These are phyloP conservation scores for Theristicus caerulescens DNA, from an alignment of 2,113 vertebrate species.

Conservation along the genomic window DNA sequence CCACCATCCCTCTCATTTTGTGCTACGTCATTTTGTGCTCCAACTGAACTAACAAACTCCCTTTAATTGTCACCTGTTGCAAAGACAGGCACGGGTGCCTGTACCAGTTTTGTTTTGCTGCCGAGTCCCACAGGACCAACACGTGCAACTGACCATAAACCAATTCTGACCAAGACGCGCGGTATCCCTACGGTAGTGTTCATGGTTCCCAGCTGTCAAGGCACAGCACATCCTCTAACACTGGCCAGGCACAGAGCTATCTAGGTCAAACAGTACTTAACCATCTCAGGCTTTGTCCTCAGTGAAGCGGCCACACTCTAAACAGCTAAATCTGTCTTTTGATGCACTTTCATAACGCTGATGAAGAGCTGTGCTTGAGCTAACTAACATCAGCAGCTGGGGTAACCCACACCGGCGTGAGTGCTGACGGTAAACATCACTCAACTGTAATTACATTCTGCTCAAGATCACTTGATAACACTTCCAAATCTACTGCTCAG, in stretches of 20 bases:
- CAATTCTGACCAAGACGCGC: background rate
- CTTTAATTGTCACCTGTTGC: background rate
- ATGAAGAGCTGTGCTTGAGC: background rate
- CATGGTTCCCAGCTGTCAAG: background rate
- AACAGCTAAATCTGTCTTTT: background rate
- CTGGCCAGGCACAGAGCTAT: background rate
- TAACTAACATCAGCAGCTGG: accelerated
- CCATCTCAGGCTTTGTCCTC: background rate
- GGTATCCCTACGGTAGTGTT: accelerated
- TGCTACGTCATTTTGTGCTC: background rate
- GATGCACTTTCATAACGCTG: background rate
- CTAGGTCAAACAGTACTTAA: background rate
- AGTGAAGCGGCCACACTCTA: background rate
- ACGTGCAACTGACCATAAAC: background rate
- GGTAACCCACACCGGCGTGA: background rate
- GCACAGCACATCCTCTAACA: background rate
- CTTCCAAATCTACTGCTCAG: background rate
- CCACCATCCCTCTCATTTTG: background rate
- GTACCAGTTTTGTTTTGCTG: background rate
- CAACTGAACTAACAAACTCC: background rate
- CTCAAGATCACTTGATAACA: background rate
- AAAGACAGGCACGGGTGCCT: background rate
- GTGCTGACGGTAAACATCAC: background rate
- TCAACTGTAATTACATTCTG: background rate
- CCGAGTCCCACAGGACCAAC: background rate